Evolutionary conservation across 1,140 invertebrate species (phyloP), one percentile per base, ranked within the genome.

Genomic region (Medauroidea extradentata): DNA sequence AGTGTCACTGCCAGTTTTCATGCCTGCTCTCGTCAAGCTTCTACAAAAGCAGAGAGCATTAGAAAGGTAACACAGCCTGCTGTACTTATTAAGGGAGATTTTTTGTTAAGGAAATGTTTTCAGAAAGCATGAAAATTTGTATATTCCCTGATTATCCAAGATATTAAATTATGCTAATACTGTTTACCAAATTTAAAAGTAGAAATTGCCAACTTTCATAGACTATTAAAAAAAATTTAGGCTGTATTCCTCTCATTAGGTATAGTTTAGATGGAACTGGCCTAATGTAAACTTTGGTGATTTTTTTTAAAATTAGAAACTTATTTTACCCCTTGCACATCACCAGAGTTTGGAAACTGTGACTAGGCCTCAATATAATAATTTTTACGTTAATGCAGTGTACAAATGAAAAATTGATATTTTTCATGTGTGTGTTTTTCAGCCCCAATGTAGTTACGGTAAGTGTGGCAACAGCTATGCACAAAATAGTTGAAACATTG

Each of bases 401-500:
- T 13, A 41, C 39, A 41, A 14, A 14, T 41, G 13, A 41, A 13
- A 14, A 16, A 14, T 13, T 41, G 39, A 14, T 1, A 14, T 1
- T 41, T 13, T 41, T 75, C 75, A 2, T 71, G 74, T 58, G 62
- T 74, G 62, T 58, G 71, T 44, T 64, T 78, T 67, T 51, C 72
- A 73, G 73, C 63, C 71, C 74, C 64, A 75, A 75, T 72, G 54
- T 78, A 3, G 73, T 84, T 2, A 72, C 79, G 24, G 62, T 85
- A 5, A 83, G 84, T 67, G 80, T 88, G 9, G 78, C 93, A 0
- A 90, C 88, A 14, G 83, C 88, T 1, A 71, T 93, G 18, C 84
- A 88, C 54, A 93, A 91, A 71, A 83, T 95, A 21, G 79, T 94
- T 1, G 88, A 93, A 65, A 87, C 85, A 19, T 67, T 94, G 21